Base-by-base conservation (phyloP, 2,888 invertebrate species). In the Conchocele bisecta region DNA sequence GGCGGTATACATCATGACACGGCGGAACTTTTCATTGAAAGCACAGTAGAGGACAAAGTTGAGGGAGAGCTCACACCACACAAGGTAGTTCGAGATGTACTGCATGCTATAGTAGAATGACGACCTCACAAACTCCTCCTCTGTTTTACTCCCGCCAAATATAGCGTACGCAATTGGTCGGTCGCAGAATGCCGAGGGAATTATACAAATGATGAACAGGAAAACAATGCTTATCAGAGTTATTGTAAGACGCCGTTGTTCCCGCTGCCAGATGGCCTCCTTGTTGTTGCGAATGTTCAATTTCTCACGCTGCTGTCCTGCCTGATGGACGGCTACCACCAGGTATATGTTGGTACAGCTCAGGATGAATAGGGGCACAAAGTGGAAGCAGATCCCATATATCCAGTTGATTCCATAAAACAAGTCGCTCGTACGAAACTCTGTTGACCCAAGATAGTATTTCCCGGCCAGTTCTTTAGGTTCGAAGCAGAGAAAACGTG, bases 41-140 rank as follows among this genome's bases (percentile, higher is more conserved):
- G 88, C 85, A 65, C 88, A 88, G 77, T 89, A 90, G 26, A 89
- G 79, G 33, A 90, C 83, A 71, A 89, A 90, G 72, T 89, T 90
- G 7, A 89, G 75, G 2, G 89, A 88, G 13, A 86, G 75, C 58
- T 89, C 87, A 35, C 84, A 72, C 82, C 84, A 84, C 13, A 89
- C 83, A 1, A 89, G 79, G 24, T 87, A 71, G 72, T 88, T 89
- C 41, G 86, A 81, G 6, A 85, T 64, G 28, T 73, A 81, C 44
- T 83, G 84, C 13, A 83, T 69, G 15, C 78, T 75, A 13, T 57
- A 56, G 73, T 87, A 88, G 50, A 83, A 80, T 2, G 79, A 66
- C 3, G 82, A 75, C 2, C 31, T n/a, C 9, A 69, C 66, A 67
- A 87, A 88, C 33, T 84, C 64, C 1, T 6, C 2, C 22, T 39